Percentiles rank a stretch among this genome's conserved stretches.
Conservation (phyloP, 1,140 invertebrate genomes). For the Telenomus remus region DNA sequence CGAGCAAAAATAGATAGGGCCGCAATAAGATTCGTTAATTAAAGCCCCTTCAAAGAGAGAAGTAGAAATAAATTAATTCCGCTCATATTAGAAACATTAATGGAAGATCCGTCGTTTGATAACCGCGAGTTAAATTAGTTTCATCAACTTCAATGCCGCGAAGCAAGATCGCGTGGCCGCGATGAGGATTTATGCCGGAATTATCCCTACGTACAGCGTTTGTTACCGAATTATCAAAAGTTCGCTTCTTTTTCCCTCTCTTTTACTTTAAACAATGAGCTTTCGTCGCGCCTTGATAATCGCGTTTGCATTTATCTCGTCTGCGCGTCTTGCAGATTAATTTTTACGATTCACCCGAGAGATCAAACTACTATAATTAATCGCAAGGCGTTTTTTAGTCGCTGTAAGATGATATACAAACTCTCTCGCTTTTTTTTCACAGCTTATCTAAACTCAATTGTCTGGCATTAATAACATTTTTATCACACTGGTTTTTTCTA, state of each 20-base stretch:
- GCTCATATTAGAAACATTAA: conserved; percentile 54
- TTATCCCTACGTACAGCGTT: conserved; percentile 40
- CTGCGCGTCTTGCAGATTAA: neutral
- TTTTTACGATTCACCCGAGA: neutral
- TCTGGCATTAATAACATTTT: too few relatives aligned
- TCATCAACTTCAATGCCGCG: conserved; percentile 49
- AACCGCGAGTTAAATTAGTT: conserved; percentile 55
- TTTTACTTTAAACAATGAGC: conserved; percentile 45
- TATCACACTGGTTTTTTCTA: too few relatives aligned
- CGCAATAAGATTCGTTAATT: conserved; percentile 41
- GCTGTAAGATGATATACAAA: neutral
- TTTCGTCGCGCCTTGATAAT: conserved; percentile 26
- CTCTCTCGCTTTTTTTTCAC: too few relatives aligned
- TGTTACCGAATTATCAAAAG: conserved; percentile 29
- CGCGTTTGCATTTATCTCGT: conserved; percentile 20
- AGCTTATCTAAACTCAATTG: too few relatives aligned
- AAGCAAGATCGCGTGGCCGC: conserved; percentile 46
- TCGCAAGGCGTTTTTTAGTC: too few relatives aligned
- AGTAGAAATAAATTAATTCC: conserved; percentile 55
- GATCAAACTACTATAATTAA: too few relatives aligned
- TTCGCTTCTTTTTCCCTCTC: too few relatives aligned
- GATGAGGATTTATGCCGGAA: conserved; percentile 37
- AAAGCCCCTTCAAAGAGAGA: conserved; percentile 47
- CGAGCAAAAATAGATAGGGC: conserved; percentile 9
- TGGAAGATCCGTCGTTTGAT: conserved; percentile 47